Evolutionary conservation across 2,888 invertebrate species (phyloP), one percentile per base, ranked within the genome.

Genomic region (Apotomis betuletana): DNA sequence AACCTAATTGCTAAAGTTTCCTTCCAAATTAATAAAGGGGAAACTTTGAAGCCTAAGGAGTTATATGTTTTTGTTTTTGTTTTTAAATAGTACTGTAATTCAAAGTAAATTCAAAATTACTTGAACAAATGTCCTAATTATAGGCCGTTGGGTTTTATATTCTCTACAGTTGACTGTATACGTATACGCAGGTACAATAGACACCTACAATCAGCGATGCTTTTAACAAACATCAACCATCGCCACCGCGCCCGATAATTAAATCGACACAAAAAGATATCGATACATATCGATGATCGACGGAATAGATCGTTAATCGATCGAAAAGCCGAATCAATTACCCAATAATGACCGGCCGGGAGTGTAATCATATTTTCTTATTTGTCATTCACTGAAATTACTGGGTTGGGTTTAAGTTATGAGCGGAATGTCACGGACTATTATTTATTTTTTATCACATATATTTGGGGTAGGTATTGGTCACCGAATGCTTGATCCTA

Each of bases 301-400:
- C 81, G 80, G 76, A 79, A 77, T 79, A 80, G 79, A 80, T 84
- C 81, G 83, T 83, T 84, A 83, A 87, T 86, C 83, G 85, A 83
- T 85, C 82, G 77, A 74, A 78, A 79, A 79, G 78, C 77, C 78
- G 82, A 86, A 85, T 87, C 90, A 88, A 90, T 91, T 88, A 87
- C 85, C 80, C 78, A 81, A 84, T 88, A 87, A 89, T 87, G 89
- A 86, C 83, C 83, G 82, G 79, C 77, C 76, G 79, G 80, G 68
- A 79, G 85, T 85, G 86, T 85, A 89, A 91, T 91, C 89, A 88
- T 83, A 84, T 78, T 85, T 90, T 91, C 90, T 89, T 90, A 91
- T 92, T 91, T 90, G 89, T 92, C 92, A 92, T 91, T 90, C 90
- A 89, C 85, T 80, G 85, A 88, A 91, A 92, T 91, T 90, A 88